A percentile compares a stretch with the other conserved stretches of the same genome.
These are phyloP conservation scores for Aptenodytes forsteri DNA, from an alignment of 2,113 vertebrate genomes.

Conservation along the genomic window DNA sequence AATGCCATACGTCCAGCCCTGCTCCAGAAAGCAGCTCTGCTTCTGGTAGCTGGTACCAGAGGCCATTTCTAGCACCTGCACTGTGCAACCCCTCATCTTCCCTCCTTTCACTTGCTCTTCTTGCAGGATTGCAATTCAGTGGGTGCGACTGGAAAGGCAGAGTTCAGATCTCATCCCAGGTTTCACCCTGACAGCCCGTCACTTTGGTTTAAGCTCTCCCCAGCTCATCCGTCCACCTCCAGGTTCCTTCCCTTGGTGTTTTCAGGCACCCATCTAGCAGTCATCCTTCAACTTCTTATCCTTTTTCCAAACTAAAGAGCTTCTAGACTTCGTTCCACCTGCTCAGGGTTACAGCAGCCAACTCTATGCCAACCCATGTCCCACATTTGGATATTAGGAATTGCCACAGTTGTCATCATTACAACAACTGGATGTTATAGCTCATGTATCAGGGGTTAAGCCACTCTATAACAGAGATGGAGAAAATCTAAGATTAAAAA, in stretches of 20 bases:
- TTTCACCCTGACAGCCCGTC: neutral
- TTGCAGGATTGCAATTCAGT: neutral
- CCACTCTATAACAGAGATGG: neutral
- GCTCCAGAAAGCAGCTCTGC: neutral
- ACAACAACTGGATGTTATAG: neutral
- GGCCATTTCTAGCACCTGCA: neutral
- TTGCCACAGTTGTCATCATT: neutral
- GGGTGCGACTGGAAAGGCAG: neutral
- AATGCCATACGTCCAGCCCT: neutral
- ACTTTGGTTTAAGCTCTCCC: neutral
- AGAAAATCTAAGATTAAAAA: neutral
- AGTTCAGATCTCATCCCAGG: neutral
- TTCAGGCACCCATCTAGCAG: neutral
- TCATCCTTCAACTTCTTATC: neutral
- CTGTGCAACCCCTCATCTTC: neutral
- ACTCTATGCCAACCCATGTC: fast-evolving
- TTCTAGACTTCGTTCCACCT: neutral
- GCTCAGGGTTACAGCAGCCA: neutral
- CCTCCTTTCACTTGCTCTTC: neutral
- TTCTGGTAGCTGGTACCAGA: neutral
- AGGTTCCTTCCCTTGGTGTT: neutral
- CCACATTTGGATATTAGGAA: neutral
- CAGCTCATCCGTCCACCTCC: neutral
- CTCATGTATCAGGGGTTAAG: neutral
- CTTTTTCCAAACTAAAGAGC: neutral